Base-by-base conservation (phyloP, 2,113 vertebrate genomes). In the Cettia cetti region DNA sequence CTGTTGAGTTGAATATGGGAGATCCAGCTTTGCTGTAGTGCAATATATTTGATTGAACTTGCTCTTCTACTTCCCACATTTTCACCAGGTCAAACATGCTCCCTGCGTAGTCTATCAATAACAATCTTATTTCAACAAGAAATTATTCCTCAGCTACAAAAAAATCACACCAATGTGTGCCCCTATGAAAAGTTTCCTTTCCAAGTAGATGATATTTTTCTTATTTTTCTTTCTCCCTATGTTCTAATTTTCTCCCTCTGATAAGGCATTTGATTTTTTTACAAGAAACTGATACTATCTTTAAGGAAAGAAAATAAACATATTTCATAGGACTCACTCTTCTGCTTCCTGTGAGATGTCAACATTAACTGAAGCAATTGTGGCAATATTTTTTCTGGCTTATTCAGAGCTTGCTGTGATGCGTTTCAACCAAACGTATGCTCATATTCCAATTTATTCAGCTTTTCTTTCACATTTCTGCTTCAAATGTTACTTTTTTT, bases 401-500 rank as follows among this genome's bases (percentile, higher is more conserved):
- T 84, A n/a, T 72, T 78, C 8, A 74, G 78, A 68, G 27, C 8
- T 81, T 75, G 6, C 18, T 66, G 39, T 52, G 54, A 54, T 87
- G 22, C 4, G 37, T 72, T 92, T 86, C 15, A 75, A 64, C 23
- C n/a, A 89, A 87, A 65, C 6, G 8, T 72, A 26, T 39, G 14
- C 7, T 77, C 33, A 60, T 65, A 64, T 75, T 86, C 22, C 52
- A 44, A 82, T 78, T 76, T 84, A 65, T 92, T 94, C 18, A 54
- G 26, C 19, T 76, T 79, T 75, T 74, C 20, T 82, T 91, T 63
- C 52, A 60, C 23, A 54, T 80, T 82, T 93, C 56, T 93, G 11
- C 52, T 85, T 83, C 65, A 71, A 86, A 94, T 82, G 16, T 56
- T 18, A 77, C n/a, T 30, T 82, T 75, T 88, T 82, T 92, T 71